Evolutionary conservation across 2,797 vertebrate species (phyloP).

Genomic region (Gallirallus australis): DNA sequence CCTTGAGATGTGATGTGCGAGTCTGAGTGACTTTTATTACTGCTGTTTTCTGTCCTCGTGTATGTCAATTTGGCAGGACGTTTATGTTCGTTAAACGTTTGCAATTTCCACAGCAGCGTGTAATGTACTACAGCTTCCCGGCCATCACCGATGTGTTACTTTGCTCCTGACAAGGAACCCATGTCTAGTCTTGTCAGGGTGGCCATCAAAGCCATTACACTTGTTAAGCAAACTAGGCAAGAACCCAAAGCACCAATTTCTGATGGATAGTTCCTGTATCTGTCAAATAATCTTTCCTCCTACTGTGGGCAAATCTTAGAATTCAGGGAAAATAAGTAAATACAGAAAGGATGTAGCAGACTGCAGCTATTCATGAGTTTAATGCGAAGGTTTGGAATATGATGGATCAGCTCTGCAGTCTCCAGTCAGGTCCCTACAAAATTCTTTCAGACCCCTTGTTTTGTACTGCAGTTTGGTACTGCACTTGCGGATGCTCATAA

Average conservation of each 20-base stretch:
- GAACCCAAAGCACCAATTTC: neutral
- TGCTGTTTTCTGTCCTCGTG: neutral
- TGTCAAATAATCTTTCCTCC: neutral
- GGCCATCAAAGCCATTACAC: slow-evolving; percentile 8
- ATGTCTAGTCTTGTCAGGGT: neutral
- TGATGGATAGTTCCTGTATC: neutral
- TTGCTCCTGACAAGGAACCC: slow-evolving; percentile 9
- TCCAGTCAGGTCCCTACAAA: neutral
- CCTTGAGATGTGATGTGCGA: neutral
- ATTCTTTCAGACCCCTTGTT: neutral
- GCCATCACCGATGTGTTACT: neutral
- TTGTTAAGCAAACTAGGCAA: slow-evolving; percentile 25
- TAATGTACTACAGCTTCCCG: neutral
- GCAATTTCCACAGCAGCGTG: neutral
- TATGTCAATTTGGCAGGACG: neutral
- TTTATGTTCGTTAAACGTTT: slow-evolving; percentile 49
- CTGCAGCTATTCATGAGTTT: neutral
- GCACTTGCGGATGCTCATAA: neutral
- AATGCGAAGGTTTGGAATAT: neutral
- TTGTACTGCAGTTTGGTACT: accelerated
- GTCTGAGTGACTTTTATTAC: slow-evolving; percentile 1
- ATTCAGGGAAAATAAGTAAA: neutral
- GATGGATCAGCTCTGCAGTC: neutral
- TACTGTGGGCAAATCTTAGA: neutral
- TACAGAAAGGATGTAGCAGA: neutral